A percentile compares a stretch with the other conserved stretches of the same genome.
phyloP scores from a whole-genome alignment of 2,113 vertebrate species.

The Capreolus pygargus region DNA sequence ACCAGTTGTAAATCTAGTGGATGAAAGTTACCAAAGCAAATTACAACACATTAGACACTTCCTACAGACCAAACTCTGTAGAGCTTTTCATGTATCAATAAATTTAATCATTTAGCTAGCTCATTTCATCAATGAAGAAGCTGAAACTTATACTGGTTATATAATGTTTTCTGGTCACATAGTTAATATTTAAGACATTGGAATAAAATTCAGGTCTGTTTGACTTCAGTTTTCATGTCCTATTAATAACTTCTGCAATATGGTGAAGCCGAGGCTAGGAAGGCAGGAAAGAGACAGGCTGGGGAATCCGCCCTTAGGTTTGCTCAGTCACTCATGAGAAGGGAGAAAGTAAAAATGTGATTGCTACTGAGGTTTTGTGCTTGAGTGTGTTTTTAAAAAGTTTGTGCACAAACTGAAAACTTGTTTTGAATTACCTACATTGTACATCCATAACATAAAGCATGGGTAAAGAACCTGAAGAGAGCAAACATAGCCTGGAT shows the following conservation, averaged over 20 bases:
- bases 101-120: neutral
- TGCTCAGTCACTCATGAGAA: neutral
- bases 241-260: neutral
- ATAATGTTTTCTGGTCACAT: neutral
- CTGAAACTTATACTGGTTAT: neutral
- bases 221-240: neutral
- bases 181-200: neutral
- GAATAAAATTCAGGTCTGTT: neutral
- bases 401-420: neutral
- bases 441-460: neutral
- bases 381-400: neutral
- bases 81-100: neutral
- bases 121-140: neutral
- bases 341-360: neutral
- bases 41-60: neutral
- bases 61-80: neutral
- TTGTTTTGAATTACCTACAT: neutral
- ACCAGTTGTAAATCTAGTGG: neutral
- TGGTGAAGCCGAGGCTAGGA: neutral
- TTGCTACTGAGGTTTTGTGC: neutral
- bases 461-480: neutral
- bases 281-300: neutral
- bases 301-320: neutral
- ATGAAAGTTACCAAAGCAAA: neutral
- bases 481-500: neutral